These are phyloP conservation scores for Phrynosoma blainvillii DNA, from an alignment of 2,113 vertebrate genomes.

Conservation along the genomic window DNA sequence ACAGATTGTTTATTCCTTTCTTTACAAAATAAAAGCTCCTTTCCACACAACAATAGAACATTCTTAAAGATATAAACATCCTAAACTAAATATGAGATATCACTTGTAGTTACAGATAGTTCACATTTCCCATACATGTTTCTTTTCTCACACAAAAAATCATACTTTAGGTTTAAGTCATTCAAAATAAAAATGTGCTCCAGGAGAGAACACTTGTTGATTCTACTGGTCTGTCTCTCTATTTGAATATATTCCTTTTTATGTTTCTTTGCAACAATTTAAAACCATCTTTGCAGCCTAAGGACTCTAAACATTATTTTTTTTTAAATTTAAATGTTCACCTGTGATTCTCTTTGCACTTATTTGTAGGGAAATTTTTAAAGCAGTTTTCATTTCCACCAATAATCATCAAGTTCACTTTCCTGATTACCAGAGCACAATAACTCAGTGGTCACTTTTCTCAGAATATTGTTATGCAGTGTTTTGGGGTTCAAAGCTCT, in stretches of 20 bases:
- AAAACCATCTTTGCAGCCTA: not conserved
- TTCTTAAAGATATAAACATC: not conserved
- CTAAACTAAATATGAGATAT: not conserved
- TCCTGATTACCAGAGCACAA: no score
- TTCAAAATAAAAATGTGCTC: not conserved
- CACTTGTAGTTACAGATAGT: not conserved
- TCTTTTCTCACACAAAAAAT: not conserved
- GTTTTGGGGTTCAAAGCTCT: no score
- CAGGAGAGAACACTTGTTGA: not conserved
- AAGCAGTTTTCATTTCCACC: no score
- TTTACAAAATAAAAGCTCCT: not conserved
- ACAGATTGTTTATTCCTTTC: not conserved
- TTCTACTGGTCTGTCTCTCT: not conserved
- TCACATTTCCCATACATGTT: not conserved
- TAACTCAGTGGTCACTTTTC: no score
- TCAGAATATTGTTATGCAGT: no score
- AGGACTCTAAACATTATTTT: not conserved
- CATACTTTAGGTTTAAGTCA: not conserved
- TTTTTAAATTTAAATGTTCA: not conserved
- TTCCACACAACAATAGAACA: not conserved
- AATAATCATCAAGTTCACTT: no score
- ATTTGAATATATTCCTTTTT: not conserved
- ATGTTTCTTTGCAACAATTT: not conserved
- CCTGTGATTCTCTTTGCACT: not conserved
- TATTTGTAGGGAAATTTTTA: no score